Percentiles rank a stretch among this genome's conserved stretches.
Conservation (phyloP, 2,113 vertebrate species). For the Brachypteracias leptosomus region DNA sequence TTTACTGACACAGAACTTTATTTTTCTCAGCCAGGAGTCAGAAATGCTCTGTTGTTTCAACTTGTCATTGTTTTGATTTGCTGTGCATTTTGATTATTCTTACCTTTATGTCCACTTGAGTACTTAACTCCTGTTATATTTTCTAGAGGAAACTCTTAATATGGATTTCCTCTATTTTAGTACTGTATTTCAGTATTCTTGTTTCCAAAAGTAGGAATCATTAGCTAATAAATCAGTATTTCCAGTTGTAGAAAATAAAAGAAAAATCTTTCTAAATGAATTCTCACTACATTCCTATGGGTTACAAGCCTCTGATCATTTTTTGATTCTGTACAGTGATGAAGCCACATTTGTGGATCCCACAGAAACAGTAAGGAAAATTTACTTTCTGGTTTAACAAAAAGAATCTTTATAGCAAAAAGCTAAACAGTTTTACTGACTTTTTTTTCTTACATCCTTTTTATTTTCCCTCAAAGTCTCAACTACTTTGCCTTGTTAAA, state of each 20-base stretch:
- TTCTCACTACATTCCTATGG: slow-evolving; percentile 47
- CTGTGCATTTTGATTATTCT: slow-evolving; percentile 64
- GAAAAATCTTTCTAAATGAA: slow-evolving; percentile 62
- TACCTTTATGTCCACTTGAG: slow-evolving; percentile 62
- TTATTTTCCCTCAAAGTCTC: slow-evolving; percentile 70
- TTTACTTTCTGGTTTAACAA: slow-evolving; percentile 46
- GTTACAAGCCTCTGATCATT: slow-evolving; percentile 35
- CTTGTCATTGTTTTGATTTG: slow-evolving; percentile 61
- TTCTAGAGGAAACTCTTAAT: slow-evolving; percentile 72
- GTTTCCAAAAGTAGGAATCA: slow-evolving; percentile 30
- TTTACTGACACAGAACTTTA: slow-evolving; percentile 71
- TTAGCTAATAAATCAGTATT: slow-evolving; percentile 60
- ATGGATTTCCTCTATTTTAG: slow-evolving; percentile 65
- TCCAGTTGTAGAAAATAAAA: slow-evolving; percentile 65
- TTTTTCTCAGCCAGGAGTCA: slow-evolving; percentile 50
- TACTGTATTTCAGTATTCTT: slow-evolving; percentile 64
- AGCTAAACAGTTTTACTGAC: slow-evolving; percentile 71
- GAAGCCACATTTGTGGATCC: slow-evolving; percentile 53
- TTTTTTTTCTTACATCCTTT: slow-evolving; percentile 68
- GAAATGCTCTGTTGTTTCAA: slow-evolving; percentile 58
- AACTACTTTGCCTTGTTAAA: slow-evolving; percentile 71
- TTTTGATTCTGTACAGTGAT: slow-evolving; percentile 39
- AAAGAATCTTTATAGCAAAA: slow-evolving; percentile 70
- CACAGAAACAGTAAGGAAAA: slow-evolving; percentile 63
- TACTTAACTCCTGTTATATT: slow-evolving; percentile 67